These are phyloP conservation scores for Choloepus hoffmanni DNA, from an alignment of 2,113 vertebrate genomes.

Conservation along the genomic window DNA sequence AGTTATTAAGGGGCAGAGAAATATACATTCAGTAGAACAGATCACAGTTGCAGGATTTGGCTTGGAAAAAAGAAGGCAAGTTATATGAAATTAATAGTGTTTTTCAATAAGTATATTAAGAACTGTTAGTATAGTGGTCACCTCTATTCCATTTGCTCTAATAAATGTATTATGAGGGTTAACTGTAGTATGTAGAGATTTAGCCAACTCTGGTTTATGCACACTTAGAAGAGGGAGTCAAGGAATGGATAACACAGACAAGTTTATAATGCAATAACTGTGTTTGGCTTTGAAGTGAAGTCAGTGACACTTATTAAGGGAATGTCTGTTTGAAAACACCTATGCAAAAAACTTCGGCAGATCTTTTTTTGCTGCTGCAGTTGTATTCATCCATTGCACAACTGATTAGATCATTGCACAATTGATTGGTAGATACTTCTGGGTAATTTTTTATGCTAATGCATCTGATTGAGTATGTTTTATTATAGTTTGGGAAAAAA, in stretches of 20 bases:
- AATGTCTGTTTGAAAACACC: neutral
- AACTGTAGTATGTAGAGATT: slow-evolving; percentile 18
- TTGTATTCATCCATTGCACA: neutral
- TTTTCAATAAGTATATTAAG: slow-evolving; percentile 31
- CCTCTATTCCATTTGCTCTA: neutral
- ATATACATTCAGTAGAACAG: neutral
- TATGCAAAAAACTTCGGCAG: neutral
- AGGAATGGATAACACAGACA: neutral
- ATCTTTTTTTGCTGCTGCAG: neutral
- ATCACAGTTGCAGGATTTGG: neutral
- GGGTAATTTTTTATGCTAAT: neutral
- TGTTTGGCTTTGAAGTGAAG: neutral
- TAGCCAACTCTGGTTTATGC: slow-evolving; percentile 14
- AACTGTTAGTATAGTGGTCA: neutral
- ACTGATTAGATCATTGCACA: neutral
- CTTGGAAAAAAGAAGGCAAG: neutral
- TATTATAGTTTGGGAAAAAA: neutral
- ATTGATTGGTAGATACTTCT: neutral
- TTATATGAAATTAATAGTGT: neutral
- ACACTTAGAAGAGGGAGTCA: neutral
- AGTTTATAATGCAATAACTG: neutral
- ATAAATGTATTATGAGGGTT: slow-evolving; percentile 43
- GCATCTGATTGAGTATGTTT: neutral
- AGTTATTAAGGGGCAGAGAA: slow-evolving; percentile 6
- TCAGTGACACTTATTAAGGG: neutral